A percentile compares a stretch with the other conserved stretches of the same genome.
Evolutionary conservation across 2,888 invertebrate species (phyloP).

Genomic region (Drosophila phalerata): DNA sequence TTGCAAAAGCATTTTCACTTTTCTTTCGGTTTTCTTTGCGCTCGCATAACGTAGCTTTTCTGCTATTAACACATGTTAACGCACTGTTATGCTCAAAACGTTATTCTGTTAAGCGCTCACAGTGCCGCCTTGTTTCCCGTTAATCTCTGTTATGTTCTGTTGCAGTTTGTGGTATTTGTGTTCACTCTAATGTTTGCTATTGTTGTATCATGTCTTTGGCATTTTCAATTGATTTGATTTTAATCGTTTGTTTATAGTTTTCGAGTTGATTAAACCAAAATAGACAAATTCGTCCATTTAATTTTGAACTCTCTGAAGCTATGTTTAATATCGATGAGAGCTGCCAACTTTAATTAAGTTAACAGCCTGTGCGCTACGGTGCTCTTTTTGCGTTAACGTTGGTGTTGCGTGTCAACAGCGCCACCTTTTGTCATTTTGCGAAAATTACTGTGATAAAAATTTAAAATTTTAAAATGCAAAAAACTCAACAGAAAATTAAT

Average conservation of each 20-base stretch:
- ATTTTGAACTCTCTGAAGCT: neutral
- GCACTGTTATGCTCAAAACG: constrained; percentile 21
- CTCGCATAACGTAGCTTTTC: constrained; percentile 19
- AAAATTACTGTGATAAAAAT: too few relatives aligned
- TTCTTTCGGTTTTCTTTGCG: constrained; percentile 21
- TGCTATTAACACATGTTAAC: constrained; percentile 18
- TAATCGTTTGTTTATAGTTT: neutral
- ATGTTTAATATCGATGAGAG: neutral
- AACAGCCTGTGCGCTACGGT: neutral
- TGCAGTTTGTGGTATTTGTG: too few relatives aligned
- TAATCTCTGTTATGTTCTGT: neutral
- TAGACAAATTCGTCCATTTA: neutral
- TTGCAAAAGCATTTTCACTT: constrained; percentile 44
- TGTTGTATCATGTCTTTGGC: neutral
- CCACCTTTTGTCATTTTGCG: too few relatives aligned
- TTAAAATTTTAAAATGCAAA: too few relatives aligned
- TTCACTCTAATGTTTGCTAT: neutral
- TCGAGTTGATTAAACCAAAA: neutral
- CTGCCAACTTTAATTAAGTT: neutral
- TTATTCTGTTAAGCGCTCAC: constrained; percentile 5
- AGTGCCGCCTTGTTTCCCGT: constrained; percentile 1
- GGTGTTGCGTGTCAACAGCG: too few relatives aligned
- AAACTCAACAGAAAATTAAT: too few relatives aligned
- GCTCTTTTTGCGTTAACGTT: too few relatives aligned
- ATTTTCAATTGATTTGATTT: neutral